Conservation (phyloP, 2,888 invertebrate genomes). For the Hemithea aestivaria region DNA sequence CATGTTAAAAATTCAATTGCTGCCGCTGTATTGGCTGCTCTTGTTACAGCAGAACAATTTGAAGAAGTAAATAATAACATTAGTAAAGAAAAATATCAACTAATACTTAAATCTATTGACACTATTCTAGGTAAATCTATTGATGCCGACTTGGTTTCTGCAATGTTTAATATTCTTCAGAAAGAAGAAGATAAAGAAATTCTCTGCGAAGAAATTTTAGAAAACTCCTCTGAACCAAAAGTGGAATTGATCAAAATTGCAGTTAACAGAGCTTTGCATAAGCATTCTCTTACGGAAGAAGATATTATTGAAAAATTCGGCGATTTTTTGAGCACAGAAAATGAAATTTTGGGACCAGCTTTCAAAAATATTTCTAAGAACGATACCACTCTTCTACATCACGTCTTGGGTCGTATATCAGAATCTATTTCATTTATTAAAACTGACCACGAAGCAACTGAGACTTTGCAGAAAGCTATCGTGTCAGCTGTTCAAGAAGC, state of each 20-base stretch:
- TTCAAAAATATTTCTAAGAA: slow-evolving; percentile 82
- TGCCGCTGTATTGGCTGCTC: slow-evolving; percentile 71
- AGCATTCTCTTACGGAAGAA: slow-evolving; percentile 73
- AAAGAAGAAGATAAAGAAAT: slow-evolving; percentile 71
- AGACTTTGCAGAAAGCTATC: slow-evolving; percentile 83
- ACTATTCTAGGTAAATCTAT: slow-evolving; percentile 72
- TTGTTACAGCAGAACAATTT: slow-evolving; percentile 73
- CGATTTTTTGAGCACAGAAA: slow-evolving; percentile 81
- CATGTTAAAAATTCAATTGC: slow-evolving; percentile 76
- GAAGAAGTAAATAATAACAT: slow-evolving; percentile 73
- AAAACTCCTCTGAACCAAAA: slow-evolving; percentile 78
- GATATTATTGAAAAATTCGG: slow-evolving; percentile 82
- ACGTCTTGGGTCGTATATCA: slow-evolving; percentile 80
- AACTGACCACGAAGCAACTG: slow-evolving; percentile 82
- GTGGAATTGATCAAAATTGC: slow-evolving; percentile 81
- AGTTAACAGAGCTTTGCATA: slow-evolving; percentile 61
- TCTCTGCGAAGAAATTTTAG: slow-evolving; percentile 69
- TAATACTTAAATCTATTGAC: slow-evolving; percentile 73
- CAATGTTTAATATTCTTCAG: slow-evolving; percentile 72
- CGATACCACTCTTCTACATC: slow-evolving; percentile 79
- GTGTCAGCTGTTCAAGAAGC: slow-evolving; percentile 81
- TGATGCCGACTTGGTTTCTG: slow-evolving; percentile 67
- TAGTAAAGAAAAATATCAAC: slow-evolving; percentile 70
- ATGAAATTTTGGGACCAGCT: slow-evolving; percentile 79
- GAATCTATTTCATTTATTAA: slow-evolving; percentile 79